Percentiles rank a stretch among this genome's conserved stretches.
phyloP scores from a whole-genome alignment of 2,888 invertebrate species.

The Oligia fasciuncula region DNA sequence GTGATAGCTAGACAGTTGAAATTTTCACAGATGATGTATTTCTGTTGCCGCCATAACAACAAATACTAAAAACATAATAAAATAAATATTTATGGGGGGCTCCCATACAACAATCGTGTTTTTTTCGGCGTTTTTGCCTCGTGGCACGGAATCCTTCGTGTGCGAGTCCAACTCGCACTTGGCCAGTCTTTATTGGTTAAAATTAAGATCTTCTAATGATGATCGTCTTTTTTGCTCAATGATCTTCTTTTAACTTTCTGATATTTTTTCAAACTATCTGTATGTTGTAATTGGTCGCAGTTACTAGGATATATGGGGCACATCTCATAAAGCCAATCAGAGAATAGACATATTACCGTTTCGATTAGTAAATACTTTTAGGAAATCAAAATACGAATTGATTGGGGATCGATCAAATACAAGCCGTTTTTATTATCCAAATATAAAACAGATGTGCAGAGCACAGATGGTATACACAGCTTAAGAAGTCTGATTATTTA shows the following conservation, averaged over 20 bases:
- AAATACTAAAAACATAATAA: no score
- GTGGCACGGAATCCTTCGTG: no score
- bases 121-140: no score
- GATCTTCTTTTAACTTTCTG: neutral
- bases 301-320: neutral
- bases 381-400: neutral
- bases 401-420: no score
- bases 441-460: neutral
- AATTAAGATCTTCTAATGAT: neutral
- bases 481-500: constrained; percentile 8
- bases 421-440: neutral
- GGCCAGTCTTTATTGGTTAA: no score
- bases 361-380: neutral
- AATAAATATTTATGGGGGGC: no score
- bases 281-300: neutral
- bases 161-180: no score
- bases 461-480: neutral
- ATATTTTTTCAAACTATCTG: neutral
- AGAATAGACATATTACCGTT: neutral
- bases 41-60: no score
- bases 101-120: no score
- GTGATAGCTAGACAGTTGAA: no score
- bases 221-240: neutral
- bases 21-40: no score
- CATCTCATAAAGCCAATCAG: neutral